Evolutionary conservation across 1,140 invertebrate species (phyloP), one percentile per base, ranked within the genome.

Genomic region (Calliopsis andreniformis): DNA sequence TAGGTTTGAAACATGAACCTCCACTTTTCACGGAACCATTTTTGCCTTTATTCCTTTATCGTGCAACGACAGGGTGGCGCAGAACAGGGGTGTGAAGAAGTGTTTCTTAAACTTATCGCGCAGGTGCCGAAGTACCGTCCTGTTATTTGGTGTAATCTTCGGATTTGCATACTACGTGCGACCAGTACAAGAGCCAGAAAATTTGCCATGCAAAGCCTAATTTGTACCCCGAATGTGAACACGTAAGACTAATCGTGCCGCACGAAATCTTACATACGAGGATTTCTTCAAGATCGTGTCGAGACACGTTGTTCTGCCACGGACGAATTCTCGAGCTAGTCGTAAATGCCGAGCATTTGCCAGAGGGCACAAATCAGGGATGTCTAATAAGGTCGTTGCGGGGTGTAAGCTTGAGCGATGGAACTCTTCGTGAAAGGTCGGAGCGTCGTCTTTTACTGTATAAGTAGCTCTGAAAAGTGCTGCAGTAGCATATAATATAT

Each of bases 281-380:
- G 49, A 82, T 79, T 75, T 82, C 80, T 63, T 66, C 61, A 63
- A 42, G 16, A 56, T 61, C 28, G 30, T 32, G 59, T 12, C 43
- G 63, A 56, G 67, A 71, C 39, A 39, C 20, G 32, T 59, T 25
- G 63, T 12, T 25, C 58, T 30, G 55, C 30, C 64, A 20, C 32
- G 64, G 66, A 35, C 53, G 72, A 84, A 83, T 84, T 84, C 69
- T 59, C 55, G 61, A 62, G 25, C 78, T 77, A 81, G 81, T 88
- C 81, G 83, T 81, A 81, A 88, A 90, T 89, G 86, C 87, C 76
- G 73, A 78, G 68, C 79, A 83, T 80, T 87, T 61, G 78, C 86
- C 83, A 61, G 86, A 89, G 83, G 87, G 85, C 84, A 90, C 88
- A 90, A 89, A 88, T 88, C 89, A 88, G 78, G 82, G 83, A 87